phyloP scores from a whole-genome alignment of 2,797 vertebrate species.

The Hippocampus kuda region DNA sequence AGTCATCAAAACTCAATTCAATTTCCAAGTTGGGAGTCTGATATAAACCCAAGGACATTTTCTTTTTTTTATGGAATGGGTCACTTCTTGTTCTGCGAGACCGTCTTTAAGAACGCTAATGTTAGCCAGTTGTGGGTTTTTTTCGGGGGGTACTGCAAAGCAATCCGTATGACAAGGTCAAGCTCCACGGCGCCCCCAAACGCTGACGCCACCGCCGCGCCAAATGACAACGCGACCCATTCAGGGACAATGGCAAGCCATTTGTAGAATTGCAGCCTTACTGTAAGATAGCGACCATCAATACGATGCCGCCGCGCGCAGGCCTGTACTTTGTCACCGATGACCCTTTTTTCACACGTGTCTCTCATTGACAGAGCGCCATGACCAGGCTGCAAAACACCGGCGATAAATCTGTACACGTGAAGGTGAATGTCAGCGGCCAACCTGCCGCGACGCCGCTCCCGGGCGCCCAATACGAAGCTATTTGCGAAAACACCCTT shows the following conservation, averaged over 20 bases:
- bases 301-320: slow-evolving; percentile 26
- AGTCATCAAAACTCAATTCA: not conserved
- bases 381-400: slow-evolving; percentile 23
- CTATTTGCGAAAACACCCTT: slow-evolving; percentile 24
- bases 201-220: slow-evolving; percentile 4
- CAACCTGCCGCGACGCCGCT: not conserved
- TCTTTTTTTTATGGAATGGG: no score
- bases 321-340: slow-evolving; percentile 25
- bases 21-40: not conserved
- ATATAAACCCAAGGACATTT: not conserved
- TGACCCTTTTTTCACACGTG: slow-evolving; percentile 23
- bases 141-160: not conserved
- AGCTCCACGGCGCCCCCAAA: slow-evolving; percentile 21
- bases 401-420: slow-evolving; percentile 29
- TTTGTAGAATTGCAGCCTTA: slow-evolving; percentile 38
- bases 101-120: no score
- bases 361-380: slow-evolving; percentile 11
- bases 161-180: slow-evolving; percentile 23
- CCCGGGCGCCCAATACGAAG: slow-evolving; percentile 10
- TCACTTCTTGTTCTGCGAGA: not conserved
- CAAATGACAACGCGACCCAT: slow-evolving; percentile 26
- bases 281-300: slow-evolving; percentile 21
- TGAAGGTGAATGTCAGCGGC: slow-evolving; percentile 26
- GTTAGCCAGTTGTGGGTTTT: not conserved
- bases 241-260: slow-evolving; percentile 43